Conservation (phyloP, 2,797 vertebrate species). For the Kryptolebias ocellatus region DNA sequence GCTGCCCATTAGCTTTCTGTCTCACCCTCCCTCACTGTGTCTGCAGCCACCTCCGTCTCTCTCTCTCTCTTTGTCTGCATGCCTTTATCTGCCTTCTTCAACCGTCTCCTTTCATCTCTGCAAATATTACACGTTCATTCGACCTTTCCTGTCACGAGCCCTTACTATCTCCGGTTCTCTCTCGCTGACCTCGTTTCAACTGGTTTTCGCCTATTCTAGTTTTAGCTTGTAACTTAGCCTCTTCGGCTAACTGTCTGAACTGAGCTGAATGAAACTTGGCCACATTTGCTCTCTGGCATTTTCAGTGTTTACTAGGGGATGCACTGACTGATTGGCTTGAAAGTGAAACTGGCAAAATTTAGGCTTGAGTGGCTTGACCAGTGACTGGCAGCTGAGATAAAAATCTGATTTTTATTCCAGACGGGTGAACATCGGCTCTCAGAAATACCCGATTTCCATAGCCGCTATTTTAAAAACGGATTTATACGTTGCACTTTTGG, state of each 20-base stretch:
- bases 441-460: background rate
- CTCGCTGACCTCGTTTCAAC: slow-evolving; percentile 12
- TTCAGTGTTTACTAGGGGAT: background rate
- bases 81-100: slow-evolving; percentile 4
- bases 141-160: slow-evolving; percentile 19
- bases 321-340: background rate
- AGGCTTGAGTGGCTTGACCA: background rate
- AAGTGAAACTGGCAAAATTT: background rate
- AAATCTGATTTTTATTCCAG: background rate
- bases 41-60: background rate
- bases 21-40: slow-evolving; percentile 29
- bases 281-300: background rate
- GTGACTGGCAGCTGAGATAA: background rate
- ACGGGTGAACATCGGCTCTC: background rate
- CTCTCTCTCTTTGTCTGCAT: slow-evolving; percentile 14
- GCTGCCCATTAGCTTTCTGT: slow-evolving; percentile 62
- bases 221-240: slow-evolving; percentile 14
- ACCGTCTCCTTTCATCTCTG: slow-evolving; percentile 38
- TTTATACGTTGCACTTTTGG: too few species aligned
- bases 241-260: background rate
- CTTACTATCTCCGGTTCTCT: slow-evolving; percentile 22
- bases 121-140: slow-evolving; percentile 25
- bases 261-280: background rate
- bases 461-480: too few species aligned
- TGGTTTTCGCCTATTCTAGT: slow-evolving; percentile 2